Evolutionary conservation across 2,113 vertebrate species (phyloP), one percentile per base, ranked within the genome.

Genomic region (Dicrurus megarhynchus): DNA sequence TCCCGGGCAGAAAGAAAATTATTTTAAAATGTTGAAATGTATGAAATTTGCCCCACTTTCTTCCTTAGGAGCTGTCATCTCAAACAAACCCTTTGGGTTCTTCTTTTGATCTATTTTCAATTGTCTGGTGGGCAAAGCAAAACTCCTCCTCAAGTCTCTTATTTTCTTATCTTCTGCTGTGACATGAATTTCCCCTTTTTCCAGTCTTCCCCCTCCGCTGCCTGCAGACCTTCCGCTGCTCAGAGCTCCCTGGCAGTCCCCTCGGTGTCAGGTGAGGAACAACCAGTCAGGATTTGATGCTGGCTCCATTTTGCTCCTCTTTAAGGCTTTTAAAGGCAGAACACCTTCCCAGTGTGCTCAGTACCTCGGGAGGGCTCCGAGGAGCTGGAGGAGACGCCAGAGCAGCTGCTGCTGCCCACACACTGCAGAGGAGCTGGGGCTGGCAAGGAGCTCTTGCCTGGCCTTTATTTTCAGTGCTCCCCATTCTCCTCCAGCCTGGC

Each of bases 81-180:
- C 90, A 70, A 84, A 96, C 57, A 88, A 93, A 91, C 92, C 94
- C 96, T 88, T 94, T 94, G 93, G 93, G 84, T 96, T 96, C 94
- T 59, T 91, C 77, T 90, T 97, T 97, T 96, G 87, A 96, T 90
- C 90, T 93, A 70, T 91, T 95, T 95, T 94, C 92, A 93, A 90
- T 96, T 95, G 93, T 93, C 91, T 95, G 95, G 87, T 89, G 59
- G 87, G 96, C 84, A 94, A 97, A 97, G 91, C 42, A 90, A 73
- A 89, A 52, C 93, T 94, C 82, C 91, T 96, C 70, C 84, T 90
- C n/a, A 3, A 88, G 53, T 71, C 93, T 92, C 90, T 92, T 70
- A 70, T 88, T 97, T 96, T 80, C 88, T 73, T 84, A 65, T 82
- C 77, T 93, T 84, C 78, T 93, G 70, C 87, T 94, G 75, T 49